phyloP scores from a whole-genome alignment of 2,888 invertebrate species.

The Diaperis boleti region DNA sequence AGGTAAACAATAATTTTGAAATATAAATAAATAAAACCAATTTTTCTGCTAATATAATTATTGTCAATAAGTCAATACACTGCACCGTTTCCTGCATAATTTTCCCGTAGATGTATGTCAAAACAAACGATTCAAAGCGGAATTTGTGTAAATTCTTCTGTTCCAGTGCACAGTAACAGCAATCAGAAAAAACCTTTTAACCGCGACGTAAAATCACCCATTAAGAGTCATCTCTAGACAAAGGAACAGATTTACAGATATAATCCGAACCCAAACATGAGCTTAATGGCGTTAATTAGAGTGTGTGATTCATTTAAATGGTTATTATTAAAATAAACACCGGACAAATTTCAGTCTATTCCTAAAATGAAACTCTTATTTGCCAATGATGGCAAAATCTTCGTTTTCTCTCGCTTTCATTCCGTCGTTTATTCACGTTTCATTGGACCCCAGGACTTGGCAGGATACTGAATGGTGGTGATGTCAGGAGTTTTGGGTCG shows the following conservation, averaged over 20 bases:
- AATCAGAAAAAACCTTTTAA: conserved; percentile 21
- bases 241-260: conserved; percentile 16
- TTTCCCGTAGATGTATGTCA: too few relatives aligned
- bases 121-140: neutral
- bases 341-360: conserved; percentile 2
- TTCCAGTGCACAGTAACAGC: neutral
- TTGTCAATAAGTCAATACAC: too few relatives aligned
- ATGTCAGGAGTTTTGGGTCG: conserved; percentile 34
- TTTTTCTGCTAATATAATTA: too few relatives aligned
- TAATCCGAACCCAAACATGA: conserved; percentile 17
- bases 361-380: conserved; percentile 25
- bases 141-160: neutral
- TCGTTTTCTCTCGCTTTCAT: conserved; percentile 24
- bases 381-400: conserved; percentile 21
- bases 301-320: conserved; percentile 23
- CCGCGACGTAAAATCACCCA: conserved; percentile 8
- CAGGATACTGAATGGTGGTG: conserved; percentile 40
- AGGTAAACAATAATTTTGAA: too few relatives aligned
- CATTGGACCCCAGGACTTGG: conserved; percentile 37
- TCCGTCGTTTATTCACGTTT: conserved; percentile 37
- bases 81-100: too few relatives aligned
- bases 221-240: conserved; percentile 9
- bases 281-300: conserved; percentile 22
- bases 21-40: too few relatives aligned
- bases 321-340: conserved; percentile 20